Evolutionary conservation across 2,888 invertebrate species (phyloP), one percentile per base, ranked within the genome.

Genomic region (Ashinkailepas kermadecensis): DNA sequence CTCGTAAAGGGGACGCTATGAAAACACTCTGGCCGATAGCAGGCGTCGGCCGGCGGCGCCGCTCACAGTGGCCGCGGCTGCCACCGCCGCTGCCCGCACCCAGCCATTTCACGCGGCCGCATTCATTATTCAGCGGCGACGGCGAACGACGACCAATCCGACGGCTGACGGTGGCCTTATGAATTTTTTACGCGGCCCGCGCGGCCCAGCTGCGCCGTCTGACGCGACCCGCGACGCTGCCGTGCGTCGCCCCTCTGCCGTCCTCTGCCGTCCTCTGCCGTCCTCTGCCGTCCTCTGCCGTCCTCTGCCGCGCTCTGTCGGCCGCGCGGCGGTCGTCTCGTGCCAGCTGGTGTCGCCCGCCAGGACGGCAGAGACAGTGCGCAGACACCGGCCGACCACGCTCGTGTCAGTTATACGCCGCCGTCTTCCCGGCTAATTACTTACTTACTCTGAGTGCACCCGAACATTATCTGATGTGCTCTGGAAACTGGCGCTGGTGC

Each of bases 71-170:
- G 70, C 25, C 15, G 12, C 70, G 39, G 65, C 70, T 1, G 59
- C 15, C 4, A 7, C 3, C 70, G 70, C 39, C 39, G 70, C 70
- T 13, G 67, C 23, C 65, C 23, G 65, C 23, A 2, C 65, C 10
- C 18, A 18, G n/a, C n/a, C 65, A 23, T 70, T 70, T 70, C 70
- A 70, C 25, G 70, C 70, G 12, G 15, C 59, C 15, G 39, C 70
- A 70, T 70, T 70, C 70, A 70, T 70, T 39, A 70, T 70, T 70
- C 70, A 70, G 70, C 25, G 25, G 13, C 65, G 39, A 12, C 70
- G 13, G 21, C 15, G 15, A 39, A 4, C 7, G 39, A 23, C 25
- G 70, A 15, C 70, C 70, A 70, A 39, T 70, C 70, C 39, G 39
- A 1, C 13, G 70, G 2, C 70, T 13, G 70, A 12, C 39, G 70